Evolutionary conservation across 2,797 vertebrate species (phyloP).

Genomic region (Sebastes iracundus): DNA sequence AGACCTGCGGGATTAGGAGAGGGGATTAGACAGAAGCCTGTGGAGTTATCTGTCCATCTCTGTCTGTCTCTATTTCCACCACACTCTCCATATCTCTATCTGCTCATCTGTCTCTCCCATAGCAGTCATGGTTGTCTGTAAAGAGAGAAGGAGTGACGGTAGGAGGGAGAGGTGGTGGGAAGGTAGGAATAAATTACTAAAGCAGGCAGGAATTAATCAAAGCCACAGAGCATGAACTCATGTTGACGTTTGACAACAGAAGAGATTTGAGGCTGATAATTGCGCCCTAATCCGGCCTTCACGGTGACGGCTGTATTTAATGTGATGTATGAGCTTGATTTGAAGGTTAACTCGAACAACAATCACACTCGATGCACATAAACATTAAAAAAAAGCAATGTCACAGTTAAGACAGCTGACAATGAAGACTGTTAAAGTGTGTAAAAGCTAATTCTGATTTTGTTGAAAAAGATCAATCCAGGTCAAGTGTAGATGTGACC

Average conservation of each 20-base stretch:
- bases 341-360: not conserved
- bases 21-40: constrained; percentile 68
- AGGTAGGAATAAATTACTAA: not conserved
- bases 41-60: constrained; percentile 62
- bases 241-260: constrained; percentile 6
- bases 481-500: not conserved
- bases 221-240: not conserved
- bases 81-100: constrained; percentile 19
- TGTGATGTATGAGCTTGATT: not conserved
- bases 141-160: not conserved
- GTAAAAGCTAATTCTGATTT: not conserved
- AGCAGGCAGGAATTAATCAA: not conserved
- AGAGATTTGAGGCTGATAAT: not conserved
- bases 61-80: constrained; percentile 52
- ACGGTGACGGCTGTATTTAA: not conserved
- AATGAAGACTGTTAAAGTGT: not conserved
- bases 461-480: not conserved
- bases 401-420: not conserved
- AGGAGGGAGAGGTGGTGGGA: not conserved
- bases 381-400: not conserved
- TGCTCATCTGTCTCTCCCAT: constrained; percentile 5
- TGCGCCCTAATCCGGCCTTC: not conserved
- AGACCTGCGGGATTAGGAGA: constrained; percentile 67
- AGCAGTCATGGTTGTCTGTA: not conserved
- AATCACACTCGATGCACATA: not conserved